Evolutionary conservation across 2,797 vertebrate genomes (phyloP).

Genomic region (Anniella stebbinsi): DNA sequence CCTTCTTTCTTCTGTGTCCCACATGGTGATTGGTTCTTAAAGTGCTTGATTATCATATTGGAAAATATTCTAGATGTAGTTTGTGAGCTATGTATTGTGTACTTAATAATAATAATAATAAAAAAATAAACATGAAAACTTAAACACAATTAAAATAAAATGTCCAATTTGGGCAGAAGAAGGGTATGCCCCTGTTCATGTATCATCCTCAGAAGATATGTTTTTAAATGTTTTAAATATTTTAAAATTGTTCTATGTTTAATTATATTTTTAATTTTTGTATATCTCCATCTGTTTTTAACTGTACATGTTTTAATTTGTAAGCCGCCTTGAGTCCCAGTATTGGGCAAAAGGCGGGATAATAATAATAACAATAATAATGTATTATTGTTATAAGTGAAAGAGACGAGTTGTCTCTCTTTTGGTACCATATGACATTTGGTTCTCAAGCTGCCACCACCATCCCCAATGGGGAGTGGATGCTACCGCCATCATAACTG

Average conservation of each 20-base stretch:
- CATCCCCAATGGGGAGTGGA: neutral
- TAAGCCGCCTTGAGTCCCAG: no score
- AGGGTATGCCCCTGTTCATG: neutral
- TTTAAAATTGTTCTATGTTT: no score
- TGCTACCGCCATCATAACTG: neutral
- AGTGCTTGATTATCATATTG: neutral
- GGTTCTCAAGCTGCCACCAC: neutral
- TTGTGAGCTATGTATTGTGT: neutral
- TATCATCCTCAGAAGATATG: neutral
- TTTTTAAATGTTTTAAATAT: no score
- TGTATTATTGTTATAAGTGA: no score
- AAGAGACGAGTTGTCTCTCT: no score
- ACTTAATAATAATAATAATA: no score
- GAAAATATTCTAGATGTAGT: neutral
- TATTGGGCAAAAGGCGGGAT: no score
- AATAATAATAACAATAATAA: no score
- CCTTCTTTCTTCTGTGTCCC: neutral
- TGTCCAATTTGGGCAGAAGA: neutral
- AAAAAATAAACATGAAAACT: neutral
- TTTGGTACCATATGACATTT: neutral
- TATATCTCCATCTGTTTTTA: no score
- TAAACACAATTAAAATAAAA: slow-evolving; percentile 8
- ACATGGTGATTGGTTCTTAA: neutral
- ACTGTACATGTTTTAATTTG: no score
- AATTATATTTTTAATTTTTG: no score